Percentiles rank a stretch among this genome's conserved stretches.
Evolutionary conservation across 2,113 vertebrate genomes (phyloP).

Genomic region (Psilopogon haemacephalus): DNA sequence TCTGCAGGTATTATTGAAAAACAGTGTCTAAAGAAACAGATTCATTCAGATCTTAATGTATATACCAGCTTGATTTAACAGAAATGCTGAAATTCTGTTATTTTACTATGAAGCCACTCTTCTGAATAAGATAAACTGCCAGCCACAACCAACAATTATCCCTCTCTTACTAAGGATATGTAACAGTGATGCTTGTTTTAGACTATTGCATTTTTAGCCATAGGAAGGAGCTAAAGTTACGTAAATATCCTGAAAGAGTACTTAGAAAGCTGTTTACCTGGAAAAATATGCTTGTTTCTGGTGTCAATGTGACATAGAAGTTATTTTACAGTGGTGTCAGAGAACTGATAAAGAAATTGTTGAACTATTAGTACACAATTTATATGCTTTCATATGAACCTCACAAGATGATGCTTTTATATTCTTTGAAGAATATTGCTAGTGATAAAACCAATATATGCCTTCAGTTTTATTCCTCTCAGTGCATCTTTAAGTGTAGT

Average conservation of each 20-base stretch:
- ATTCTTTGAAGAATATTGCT: background rate
- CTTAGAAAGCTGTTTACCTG: background rate
- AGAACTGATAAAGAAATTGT: background rate
- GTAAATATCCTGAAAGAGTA: conserved; percentile 18
- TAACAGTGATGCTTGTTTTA: background rate
- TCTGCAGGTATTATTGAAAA: background rate
- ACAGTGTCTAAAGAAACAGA: background rate
- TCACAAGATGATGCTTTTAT: background rate
- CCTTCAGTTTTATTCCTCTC: background rate
- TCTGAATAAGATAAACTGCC: conserved; percentile 8
- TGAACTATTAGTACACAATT: background rate
- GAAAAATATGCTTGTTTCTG: background rate
- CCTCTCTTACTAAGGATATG: background rate
- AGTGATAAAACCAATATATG: background rate
- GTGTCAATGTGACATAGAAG: background rate
- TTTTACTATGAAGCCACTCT: background rate
- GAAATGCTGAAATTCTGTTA: background rate
- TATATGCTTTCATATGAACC: background rate
- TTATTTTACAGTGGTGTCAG: background rate
- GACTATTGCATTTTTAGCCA: conserved; percentile 53
- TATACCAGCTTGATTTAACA: background rate
- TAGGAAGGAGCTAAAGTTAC: conserved; percentile 64
- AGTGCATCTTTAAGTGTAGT: background rate
- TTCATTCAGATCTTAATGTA: background rate
- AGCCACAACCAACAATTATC: conserved; percentile 17